phyloP scores from a whole-genome alignment of 2,888 invertebrate species.

The Agriopis aurantiaria region DNA sequence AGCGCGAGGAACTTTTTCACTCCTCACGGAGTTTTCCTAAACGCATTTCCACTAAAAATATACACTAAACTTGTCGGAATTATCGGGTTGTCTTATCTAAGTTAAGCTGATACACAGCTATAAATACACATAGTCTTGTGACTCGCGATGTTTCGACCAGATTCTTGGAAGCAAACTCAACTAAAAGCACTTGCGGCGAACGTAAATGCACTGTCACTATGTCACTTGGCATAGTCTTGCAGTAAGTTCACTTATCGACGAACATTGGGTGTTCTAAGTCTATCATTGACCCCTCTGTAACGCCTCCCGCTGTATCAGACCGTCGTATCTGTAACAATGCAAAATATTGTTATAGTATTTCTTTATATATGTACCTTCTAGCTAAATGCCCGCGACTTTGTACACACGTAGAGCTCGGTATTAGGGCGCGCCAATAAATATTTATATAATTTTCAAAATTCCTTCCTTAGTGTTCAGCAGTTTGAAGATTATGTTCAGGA shows the following conservation, averaged over 20 bases:
- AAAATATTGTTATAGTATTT: conserved; percentile 32
- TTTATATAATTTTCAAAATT: too few relatives aligned
- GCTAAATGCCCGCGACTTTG: too few relatives aligned
- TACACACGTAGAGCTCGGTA: too few relatives aligned
- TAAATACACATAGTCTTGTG: conserved; percentile 59
- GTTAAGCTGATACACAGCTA: conserved; percentile 56
- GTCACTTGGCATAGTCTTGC: conserved; percentile 40
- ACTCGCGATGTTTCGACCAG: conserved; percentile 52
- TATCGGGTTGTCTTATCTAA: conserved; percentile 52
- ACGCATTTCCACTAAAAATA: conserved; percentile 1
- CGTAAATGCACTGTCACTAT: conserved; percentile 16
- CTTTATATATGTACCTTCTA: neutral
- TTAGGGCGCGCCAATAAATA: too few relatives aligned
- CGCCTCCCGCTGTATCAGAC: conserved; percentile 64
- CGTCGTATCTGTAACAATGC: conserved; percentile 74
- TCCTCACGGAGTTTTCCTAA: neutral
- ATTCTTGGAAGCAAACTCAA: conserved; percentile 35
- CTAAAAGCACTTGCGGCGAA: neutral
- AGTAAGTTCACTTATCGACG: conserved; percentile 47
- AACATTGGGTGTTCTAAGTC: conserved; percentile 45
- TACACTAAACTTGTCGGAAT: conserved; percentile 49
- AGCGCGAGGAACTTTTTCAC: too few relatives aligned
- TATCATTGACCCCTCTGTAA: conserved; percentile 52
- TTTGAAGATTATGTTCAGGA: too few relatives aligned
- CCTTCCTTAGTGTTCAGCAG: too few relatives aligned